Evolutionary conservation across 2,888 invertebrate species (phyloP).

Genomic region (Trissonchulus sp.): DNA sequence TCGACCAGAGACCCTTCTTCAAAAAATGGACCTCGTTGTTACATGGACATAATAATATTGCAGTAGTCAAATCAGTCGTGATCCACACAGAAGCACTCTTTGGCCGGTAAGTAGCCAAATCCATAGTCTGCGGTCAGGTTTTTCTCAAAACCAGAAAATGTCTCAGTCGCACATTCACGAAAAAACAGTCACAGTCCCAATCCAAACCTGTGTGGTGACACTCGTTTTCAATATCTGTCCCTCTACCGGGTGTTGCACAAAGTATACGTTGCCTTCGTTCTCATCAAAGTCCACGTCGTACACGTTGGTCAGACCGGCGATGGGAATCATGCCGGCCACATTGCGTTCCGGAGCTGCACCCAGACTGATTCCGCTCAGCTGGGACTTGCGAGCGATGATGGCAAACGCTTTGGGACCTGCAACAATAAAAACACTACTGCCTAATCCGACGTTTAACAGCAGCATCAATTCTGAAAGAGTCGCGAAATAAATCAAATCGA

Average conservation of each 20-base stretch:
- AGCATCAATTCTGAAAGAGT: too few species aligned
- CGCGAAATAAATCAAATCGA: not conserved
- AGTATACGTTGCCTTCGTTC: conserved; percentile 73
- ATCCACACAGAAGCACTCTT: too few species aligned
- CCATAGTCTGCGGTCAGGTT: too few species aligned
- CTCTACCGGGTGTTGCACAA: conserved; percentile 48
- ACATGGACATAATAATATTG: too few species aligned
- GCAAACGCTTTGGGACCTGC: conserved; percentile 11
- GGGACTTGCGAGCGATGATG: conserved; percentile 21
- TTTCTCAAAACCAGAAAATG: too few species aligned
- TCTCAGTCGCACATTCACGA: too few species aligned
- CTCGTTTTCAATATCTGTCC: conserved; percentile 43
- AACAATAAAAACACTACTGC: not conserved
- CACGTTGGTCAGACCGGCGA: conserved; percentile 61
- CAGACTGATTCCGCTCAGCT: conserved; percentile 3
- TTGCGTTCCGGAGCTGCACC: not conserved
- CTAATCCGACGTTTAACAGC: too few species aligned
- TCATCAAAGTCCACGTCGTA: conserved; percentile 86
- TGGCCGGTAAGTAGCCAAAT: too few species aligned
- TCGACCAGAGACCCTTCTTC: too few species aligned
- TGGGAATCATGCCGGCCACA: conserved; percentile 51
- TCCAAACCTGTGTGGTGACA: conserved; percentile 42
- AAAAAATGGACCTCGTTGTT: too few species aligned
- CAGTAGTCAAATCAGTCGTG: too few species aligned
- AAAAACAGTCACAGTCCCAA: not conserved